phyloP scores from a whole-genome alignment of 2,888 invertebrate genomes.

The Allophyes oxyacanthae region DNA sequence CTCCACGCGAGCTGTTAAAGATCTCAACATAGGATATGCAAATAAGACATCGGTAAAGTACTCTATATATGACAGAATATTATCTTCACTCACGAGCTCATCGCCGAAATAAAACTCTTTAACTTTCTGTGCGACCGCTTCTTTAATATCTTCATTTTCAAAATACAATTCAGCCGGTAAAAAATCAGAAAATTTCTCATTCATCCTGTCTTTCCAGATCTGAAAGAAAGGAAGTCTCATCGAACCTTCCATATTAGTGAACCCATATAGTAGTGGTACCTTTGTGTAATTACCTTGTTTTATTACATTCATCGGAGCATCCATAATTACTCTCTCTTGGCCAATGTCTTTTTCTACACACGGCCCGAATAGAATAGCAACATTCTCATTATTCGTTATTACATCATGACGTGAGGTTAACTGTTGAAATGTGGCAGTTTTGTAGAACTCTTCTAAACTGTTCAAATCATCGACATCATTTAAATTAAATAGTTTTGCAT shows the following conservation, averaged over 20 bases:
- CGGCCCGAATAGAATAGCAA: constrained; percentile 51
- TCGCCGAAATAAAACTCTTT: constrained; percentile 69
- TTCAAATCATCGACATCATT: constrained; percentile 61
- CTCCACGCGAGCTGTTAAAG: constrained; percentile 53
- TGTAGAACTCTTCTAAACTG: constrained; percentile 71
- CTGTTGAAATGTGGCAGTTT: constrained; percentile 56
- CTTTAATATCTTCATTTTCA: constrained; percentile 54
- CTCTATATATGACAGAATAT: constrained; percentile 47
- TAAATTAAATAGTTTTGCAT: constrained; percentile 63
- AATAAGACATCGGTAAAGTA: constrained; percentile 74
- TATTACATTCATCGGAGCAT: constrained; percentile 50
- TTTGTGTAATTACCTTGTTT: constrained; percentile 44
- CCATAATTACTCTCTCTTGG: constrained; percentile 43
- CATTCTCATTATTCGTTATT: constrained; percentile 27
- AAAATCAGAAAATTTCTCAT: constrained; percentile 64
- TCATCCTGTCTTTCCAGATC: constrained; percentile 58
- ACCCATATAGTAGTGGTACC: constrained; percentile 60
- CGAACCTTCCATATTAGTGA: constrained; percentile 65
- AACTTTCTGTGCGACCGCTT: constrained; percentile 53
- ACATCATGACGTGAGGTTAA: constrained; percentile 40
- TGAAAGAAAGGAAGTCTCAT: constrained; percentile 47
- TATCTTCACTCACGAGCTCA: constrained; percentile 43
- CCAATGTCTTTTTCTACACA: constrained; percentile 64
- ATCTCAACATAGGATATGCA: constrained; percentile 61
- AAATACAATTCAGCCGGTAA: constrained; percentile 67